Percentiles rank a stretch among this genome's conserved stretches.
Conservation (phyloP, 2,888 invertebrate species). For the Chesias legatella region DNA sequence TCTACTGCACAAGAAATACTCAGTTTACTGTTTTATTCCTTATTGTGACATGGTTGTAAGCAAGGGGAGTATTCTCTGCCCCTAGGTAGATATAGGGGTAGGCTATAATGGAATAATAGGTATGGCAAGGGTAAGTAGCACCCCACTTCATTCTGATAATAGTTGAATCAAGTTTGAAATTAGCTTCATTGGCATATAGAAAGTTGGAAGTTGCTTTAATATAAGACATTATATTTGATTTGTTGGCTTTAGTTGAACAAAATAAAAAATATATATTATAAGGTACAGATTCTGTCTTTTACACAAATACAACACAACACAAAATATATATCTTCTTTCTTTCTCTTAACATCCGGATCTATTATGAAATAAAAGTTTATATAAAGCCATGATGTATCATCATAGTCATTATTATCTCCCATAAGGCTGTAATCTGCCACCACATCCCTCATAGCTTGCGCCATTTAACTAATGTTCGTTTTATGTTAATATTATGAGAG, state of each 20-base stretch:
- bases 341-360: no score
- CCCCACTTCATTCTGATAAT: slow-evolving; percentile 2
- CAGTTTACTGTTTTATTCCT: background rate
- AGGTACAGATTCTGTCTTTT: no score
- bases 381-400: slow-evolving; percentile 13
- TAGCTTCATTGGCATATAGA: slow-evolving; percentile 2
- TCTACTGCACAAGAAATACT: no score
- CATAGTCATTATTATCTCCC: slow-evolving; percentile 22
- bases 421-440: slow-evolving; percentile 14
- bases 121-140: slow-evolving; percentile 1
- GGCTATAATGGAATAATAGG: slow-evolving; percentile 1
- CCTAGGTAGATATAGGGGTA: slow-evolving; percentile 11
- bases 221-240: no score
- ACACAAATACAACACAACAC: no score
- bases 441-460: slow-evolving; percentile 42
- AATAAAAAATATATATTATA: no score
- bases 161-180: slow-evolving; percentile 12
- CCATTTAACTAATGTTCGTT: slow-evolving; percentile 67
- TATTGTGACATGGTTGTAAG: slow-evolving; percentile 1
- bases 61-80: slow-evolving; percentile 8
- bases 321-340: no score
- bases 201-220: no score
- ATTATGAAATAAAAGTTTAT: no score
- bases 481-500: slow-evolving; percentile 78
- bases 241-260: no score